A percentile compares a stretch with the other conserved stretches of the same genome.
Evolutionary conservation across 2,888 invertebrate genomes (phyloP).

Genomic region (Nomada ferruginata): DNA sequence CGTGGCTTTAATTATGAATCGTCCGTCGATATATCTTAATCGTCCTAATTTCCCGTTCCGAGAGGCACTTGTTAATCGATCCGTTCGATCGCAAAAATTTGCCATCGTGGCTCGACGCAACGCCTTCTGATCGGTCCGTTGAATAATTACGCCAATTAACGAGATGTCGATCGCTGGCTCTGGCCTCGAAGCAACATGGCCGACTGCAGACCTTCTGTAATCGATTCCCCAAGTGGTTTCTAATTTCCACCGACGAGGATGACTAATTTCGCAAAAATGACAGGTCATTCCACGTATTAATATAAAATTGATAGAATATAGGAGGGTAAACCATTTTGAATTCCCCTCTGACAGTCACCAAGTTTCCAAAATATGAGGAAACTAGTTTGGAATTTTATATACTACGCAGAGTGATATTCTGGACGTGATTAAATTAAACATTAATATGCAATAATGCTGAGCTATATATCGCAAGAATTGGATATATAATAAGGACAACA

Average conservation of each 20-base stretch:
- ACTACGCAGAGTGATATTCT: no score
- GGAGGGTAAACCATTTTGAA: no score
- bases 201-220: conserved; percentile 13
- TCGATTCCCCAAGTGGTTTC: conserved; percentile 46
- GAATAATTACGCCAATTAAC: conserved; percentile 69
- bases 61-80: conserved; percentile 61
- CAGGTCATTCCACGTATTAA: not conserved
- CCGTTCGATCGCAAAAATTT: conserved; percentile 65
- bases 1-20: conserved; percentile 60
- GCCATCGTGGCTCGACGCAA: conserved; percentile 15
- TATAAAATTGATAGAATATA: no score
- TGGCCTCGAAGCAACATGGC: conserved; percentile 38
- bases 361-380: no score
- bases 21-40: conserved; percentile 57
- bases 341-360: no score
- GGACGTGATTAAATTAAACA: no score
- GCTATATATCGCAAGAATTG: not conserved
- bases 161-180: conserved; percentile 52
- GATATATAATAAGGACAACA: not conserved
- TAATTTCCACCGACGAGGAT: conserved; percentile 32
- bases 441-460: no score
- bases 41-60: conserved; percentile 49
- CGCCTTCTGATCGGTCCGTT: conserved; percentile 38
- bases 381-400: not conserved
- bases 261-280: not conserved